Evolutionary conservation across 2,797 vertebrate genomes (phyloP).

Genomic region (Neosilurus hyrtlii): DNA sequence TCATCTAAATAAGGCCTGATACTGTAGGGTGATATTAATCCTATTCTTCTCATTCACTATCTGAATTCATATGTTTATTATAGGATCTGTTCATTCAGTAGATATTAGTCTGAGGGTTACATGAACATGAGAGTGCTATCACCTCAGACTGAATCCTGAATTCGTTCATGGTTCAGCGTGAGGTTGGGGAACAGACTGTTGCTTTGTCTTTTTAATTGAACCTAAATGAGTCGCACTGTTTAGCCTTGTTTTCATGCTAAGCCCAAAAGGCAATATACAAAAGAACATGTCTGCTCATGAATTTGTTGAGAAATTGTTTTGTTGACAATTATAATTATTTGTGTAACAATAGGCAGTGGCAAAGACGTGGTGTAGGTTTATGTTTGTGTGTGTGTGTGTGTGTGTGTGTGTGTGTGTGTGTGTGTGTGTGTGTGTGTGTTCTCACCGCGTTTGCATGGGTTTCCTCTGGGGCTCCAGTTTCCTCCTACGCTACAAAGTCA

Average conservation of each 20-base stretch:
- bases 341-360: neutral
- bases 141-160: conserved; percentile 24
- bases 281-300: neutral
- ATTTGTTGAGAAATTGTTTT: neutral
- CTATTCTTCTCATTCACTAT: conserved; percentile 27
- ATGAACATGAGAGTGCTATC: conserved; percentile 24
- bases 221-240: neutral
- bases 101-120: conserved; percentile 44
- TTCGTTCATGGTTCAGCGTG: conserved; percentile 33
- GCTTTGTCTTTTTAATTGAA: conserved; percentile 15
- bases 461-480: too few relatives aligned
- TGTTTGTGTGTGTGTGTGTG: too few relatives aligned
- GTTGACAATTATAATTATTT: neutral
- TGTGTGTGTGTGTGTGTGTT: too few relatives aligned
- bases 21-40: conserved; percentile 7
- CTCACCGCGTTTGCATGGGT: too few relatives aligned
- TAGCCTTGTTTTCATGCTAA: neutral
- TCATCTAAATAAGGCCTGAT: conserved; percentile 38
- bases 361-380: neutral
- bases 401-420: too few relatives aligned
- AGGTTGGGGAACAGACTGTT: conserved; percentile 4
- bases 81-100: conserved; percentile 29
- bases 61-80: conserved; percentile 46
- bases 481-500: too few relatives aligned
- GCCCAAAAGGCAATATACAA: neutral